Conservation (phyloP, 2,797 vertebrate genomes). For the Tapera naevia region DNA sequence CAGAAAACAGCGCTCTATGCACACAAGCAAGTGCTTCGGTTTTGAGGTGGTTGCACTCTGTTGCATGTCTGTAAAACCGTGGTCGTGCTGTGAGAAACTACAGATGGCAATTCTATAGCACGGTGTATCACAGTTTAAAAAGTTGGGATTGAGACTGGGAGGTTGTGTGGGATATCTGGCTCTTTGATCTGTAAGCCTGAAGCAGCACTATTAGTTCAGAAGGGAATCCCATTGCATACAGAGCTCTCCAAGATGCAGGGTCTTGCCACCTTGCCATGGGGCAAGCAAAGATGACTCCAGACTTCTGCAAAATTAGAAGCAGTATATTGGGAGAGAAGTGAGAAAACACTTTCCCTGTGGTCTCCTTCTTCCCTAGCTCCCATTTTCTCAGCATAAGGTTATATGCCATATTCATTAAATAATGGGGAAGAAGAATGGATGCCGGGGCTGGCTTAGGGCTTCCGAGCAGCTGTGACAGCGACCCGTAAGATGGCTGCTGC, state of each 20-base stretch:
- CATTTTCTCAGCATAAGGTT: background rate
- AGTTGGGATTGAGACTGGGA: background rate
- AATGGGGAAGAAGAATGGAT: background rate
- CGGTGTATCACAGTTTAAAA: background rate
- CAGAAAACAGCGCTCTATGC: fast-evolving
- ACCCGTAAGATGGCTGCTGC: slow-evolving; percentile 63
- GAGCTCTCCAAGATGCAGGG: background rate
- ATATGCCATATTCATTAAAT: background rate
- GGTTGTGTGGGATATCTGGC: background rate
- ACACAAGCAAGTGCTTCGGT: background rate
- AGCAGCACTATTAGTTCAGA: background rate
- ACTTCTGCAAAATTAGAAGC: background rate
- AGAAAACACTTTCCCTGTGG: background rate
- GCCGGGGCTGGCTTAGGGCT: background rate
- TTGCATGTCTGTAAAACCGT: background rate
- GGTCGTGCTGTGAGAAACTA: slow-evolving; percentile 1
- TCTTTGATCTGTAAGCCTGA: background rate
- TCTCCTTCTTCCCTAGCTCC: background rate
- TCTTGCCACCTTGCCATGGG: background rate
- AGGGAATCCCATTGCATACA: background rate
- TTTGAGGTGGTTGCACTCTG: background rate
- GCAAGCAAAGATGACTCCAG: background rate
- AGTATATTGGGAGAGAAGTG: too few relatives aligned
- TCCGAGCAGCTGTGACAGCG: background rate
- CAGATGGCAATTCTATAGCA: background rate